phyloP scores from a whole-genome alignment of 2,797 vertebrate genomes.

The Vultur gryphus region DNA sequence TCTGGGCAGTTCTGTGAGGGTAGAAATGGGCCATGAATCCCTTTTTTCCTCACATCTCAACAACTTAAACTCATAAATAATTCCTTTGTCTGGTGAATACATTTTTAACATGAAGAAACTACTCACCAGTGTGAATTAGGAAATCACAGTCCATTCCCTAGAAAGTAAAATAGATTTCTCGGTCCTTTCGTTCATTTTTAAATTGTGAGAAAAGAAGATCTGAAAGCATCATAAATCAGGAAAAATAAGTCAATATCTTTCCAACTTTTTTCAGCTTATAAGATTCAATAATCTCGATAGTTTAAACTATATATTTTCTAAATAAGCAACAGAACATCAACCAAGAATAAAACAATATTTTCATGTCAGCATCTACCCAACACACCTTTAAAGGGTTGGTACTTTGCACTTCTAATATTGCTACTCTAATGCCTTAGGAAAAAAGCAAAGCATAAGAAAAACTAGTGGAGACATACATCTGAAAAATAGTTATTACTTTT shows the following conservation, averaged over 20 bases:
- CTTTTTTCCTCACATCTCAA: background rate
- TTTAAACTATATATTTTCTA: background rate
- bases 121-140: background rate
- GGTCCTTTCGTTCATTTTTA: background rate
- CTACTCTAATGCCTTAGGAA: background rate
- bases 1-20: background rate
- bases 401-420: background rate
- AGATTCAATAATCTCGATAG: background rate
- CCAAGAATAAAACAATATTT: background rate
- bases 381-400: background rate
- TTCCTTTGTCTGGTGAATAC: background rate
- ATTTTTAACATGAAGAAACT: background rate
- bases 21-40: background rate
- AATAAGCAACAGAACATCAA: background rate
- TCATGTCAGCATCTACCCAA: background rate
- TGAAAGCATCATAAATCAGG: background rate
- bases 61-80: background rate
- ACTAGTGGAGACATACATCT: background rate
- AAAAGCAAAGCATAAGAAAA: background rate
- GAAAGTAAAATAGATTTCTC: background rate
- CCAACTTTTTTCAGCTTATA: background rate
- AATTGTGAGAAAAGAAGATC: background rate
- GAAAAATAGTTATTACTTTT: background rate
- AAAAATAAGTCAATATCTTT: background rate
- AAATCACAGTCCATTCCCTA: background rate